Percentiles rank a stretch among this genome's conserved stretches.
Conservation (phyloP, 2,888 invertebrate species). For the Archaeoteleia sp. region DNA sequence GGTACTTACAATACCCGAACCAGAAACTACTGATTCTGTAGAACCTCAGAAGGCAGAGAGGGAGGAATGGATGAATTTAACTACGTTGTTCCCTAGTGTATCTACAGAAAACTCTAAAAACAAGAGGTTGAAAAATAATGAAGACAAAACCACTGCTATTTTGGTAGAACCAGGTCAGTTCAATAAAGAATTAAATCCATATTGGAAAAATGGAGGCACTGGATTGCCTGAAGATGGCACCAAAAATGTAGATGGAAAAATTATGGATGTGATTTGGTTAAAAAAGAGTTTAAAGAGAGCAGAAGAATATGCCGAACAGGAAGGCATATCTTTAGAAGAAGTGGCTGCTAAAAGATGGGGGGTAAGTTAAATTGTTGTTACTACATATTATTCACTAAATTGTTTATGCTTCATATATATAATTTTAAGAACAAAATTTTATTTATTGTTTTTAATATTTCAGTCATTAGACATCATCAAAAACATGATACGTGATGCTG, state of each 20-base stretch:
- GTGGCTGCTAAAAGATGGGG: slow-evolving; percentile 79
- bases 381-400: slow-evolving; percentile 25
- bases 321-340: slow-evolving; percentile 77
- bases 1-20: too few species aligned
- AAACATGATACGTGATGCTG: slow-evolving; percentile 76
- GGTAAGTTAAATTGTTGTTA: too few species aligned
- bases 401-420: neutral
- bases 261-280: slow-evolving; percentile 73
- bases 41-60: slow-evolving; percentile 67
- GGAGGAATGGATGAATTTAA: slow-evolving; percentile 89
- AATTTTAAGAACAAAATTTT: neutral
- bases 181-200: slow-evolving; percentile 89
- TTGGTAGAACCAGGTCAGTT: slow-evolving; percentile 84
- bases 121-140: slow-evolving; percentile 76
- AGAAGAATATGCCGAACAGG: slow-evolving; percentile 77
- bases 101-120: slow-evolving; percentile 72
- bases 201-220: slow-evolving; percentile 92
- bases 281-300: slow-evolving; percentile 77
- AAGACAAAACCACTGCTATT: slow-evolving; percentile 77
- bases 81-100: slow-evolving; percentile 76
- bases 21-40: too few species aligned
- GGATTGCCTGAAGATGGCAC: slow-evolving; percentile 91
- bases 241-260: slow-evolving; percentile 69
- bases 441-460: slow-evolving; percentile 55
- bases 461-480: slow-evolving; percentile 77